A percentile compares a stretch with the other conserved stretches of the same genome.
These are phyloP conservation scores for Cantharis rufa DNA, from an alignment of 2,888 invertebrate genomes.

Conservation along the genomic window DNA sequence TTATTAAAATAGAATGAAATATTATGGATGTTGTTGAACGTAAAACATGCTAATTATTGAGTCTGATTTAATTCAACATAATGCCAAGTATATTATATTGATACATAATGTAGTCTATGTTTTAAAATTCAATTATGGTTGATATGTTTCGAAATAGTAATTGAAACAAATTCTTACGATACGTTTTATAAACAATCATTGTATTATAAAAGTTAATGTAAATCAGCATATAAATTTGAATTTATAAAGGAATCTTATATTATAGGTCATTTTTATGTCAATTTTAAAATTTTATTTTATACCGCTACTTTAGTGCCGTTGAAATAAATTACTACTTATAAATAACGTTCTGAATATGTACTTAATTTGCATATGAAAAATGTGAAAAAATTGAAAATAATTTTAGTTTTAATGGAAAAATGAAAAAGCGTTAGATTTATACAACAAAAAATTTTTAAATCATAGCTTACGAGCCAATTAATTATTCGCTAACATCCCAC, in stretches of 20 bases:
- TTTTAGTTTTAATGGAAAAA: not conserved
- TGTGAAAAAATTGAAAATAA: not conserved
- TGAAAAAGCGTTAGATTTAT: not conserved
- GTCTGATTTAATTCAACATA: not conserved
- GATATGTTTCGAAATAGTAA: no score
- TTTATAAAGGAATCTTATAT: not conserved
- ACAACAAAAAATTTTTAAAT: not conserved
- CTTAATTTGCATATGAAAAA: not conserved
- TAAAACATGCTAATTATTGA: not conserved
- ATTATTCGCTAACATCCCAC: not conserved
- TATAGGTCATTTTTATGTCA: not conserved
- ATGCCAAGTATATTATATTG: no score
- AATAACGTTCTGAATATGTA: not conserved
- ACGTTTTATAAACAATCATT: no score
- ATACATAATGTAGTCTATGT: no score
- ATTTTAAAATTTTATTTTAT: not conserved
- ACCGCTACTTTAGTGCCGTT: not conserved
- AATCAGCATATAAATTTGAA: no score
- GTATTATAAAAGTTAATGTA: no score
- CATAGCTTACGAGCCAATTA: not conserved
- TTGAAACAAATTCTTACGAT: no score
- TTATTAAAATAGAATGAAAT: not conserved
- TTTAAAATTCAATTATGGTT: no score
- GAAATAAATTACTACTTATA: not conserved
- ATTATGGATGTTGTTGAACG: not conserved